Evolutionary conservation across 2,888 invertebrate genomes (phyloP), one percentile per base, ranked within the genome.

Genomic region (Electrophaes corylata): DNA sequence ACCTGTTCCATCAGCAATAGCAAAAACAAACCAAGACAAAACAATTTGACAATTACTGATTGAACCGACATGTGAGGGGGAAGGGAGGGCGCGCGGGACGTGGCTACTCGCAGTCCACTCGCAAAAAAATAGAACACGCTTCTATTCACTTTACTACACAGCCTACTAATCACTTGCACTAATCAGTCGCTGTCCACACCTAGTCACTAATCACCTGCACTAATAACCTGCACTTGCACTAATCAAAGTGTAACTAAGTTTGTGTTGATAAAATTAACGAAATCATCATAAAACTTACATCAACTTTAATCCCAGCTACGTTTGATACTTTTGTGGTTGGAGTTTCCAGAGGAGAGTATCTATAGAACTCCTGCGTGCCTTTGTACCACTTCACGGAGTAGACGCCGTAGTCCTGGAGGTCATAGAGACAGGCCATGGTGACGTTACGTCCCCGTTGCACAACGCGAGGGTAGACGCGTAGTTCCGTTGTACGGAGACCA

Each of bases 351-450:
- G 97, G 96, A 10, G 96, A 95, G 81, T 94, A 97, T 72, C 96
- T 93, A 87, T 96, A 97, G 90, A 97, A 97, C 91, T 97, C 97
- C 75, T 95, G 93, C 69, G 90, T 93, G 39, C 96, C 97, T 71
- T 95, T 94, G 92, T 96, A 97, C 96, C 96, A 97, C 92, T 96
- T 96, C 57, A 97, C 95, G 0, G 96, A 94, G 85, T 97, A 97
- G 55, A 97, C 93, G 5, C 94, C 95, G 57, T 94, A 94, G 41
- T 94, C 94, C 73, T 95, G 94, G 68, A 96, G 89, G 79, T 96
- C 95, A 86, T 96, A 97, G 65, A 95, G 85, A 82, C 97, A 97
- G 18, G 93, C 92, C 79, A 96, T 92, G 18, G 94, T 94, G 43
- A 95, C 96, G 81, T 94, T 93, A 53, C 94, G 93, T 14, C 94